These are phyloP conservation scores for Lycopodina hypogea DNA, from an alignment of 37 sponge, comb jelly and placozoan species.

Conservation along the genomic window DNA sequence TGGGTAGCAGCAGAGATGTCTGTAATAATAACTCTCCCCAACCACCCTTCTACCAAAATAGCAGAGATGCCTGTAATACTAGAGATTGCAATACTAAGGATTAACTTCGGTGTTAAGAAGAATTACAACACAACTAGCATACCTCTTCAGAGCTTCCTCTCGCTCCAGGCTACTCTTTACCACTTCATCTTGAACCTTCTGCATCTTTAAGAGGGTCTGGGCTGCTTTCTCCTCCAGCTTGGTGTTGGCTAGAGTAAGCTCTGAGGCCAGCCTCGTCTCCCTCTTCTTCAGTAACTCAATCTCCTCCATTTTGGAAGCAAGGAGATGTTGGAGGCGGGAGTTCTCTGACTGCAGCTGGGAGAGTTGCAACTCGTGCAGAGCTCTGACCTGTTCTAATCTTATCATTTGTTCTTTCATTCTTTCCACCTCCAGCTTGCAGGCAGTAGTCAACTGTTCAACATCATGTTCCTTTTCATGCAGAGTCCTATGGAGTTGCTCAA, in stretches of 20 bases:
- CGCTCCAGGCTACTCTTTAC: constrained; percentile 23
- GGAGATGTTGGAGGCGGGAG: not conserved
- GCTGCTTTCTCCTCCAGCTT: constrained; percentile 17
- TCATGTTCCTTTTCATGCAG: constrained; percentile 34
- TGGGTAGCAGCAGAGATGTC: no score
- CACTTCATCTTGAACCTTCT: constrained; percentile 30
- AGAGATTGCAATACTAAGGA: no score
- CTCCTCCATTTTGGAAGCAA: constrained; percentile 18
- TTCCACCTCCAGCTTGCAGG: constrained; percentile 33
- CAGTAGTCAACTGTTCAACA: constrained; percentile 5
- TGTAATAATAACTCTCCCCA: no score
- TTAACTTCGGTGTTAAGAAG: no score
- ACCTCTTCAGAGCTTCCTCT: constrained; percentile 44
- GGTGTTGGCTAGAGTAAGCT: constrained; percentile 16
- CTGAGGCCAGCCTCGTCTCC: not conserved
- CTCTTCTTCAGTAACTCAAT: not conserved
- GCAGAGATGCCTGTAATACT: no score
- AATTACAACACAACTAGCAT: no score
- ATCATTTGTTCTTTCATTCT: constrained; percentile 27
- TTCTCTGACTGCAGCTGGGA: constrained; percentile 32
- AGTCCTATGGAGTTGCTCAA: constrained; percentile 1
- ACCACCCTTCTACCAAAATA: no score
- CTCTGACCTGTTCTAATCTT: constrained; percentile 9
- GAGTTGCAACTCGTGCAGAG: constrained; percentile 28
- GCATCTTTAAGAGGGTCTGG: constrained; percentile 19